Evolutionary conservation across 2,113 vertebrate genomes (phyloP), one percentile per base, ranked within the genome.

Genomic region (Pygoscelis adeliae): DNA sequence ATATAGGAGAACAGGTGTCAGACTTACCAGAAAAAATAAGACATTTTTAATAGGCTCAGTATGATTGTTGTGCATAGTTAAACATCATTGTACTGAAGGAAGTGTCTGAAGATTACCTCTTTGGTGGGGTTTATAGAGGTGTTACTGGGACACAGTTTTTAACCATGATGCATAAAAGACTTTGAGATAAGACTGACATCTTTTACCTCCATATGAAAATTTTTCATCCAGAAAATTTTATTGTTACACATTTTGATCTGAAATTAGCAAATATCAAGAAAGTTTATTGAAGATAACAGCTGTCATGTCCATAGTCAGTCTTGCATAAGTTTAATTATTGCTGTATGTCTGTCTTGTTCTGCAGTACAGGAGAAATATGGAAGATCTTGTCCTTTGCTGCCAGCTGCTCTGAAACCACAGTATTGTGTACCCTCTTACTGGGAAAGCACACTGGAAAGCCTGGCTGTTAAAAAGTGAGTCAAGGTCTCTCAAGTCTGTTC

Each of bases 191-290:
- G 73, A 67, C 44, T 0, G 0, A 73, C 1, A 1, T 14, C 29
- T 70, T 94, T 81, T 82, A 79, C 66, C 6, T 82, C 61, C 40
- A 32, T 52, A 44, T 89, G 80, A 87, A 42, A 42, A 42, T 42
- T 42, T 42, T 66, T 96, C 73, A 87, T 50, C 40, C 56, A 89
- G 82, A 91, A 93, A 72, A 79, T 17, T 47, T 74, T 46, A 34
- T 29, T 72, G 69, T 67, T 71, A 61, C 6, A 22, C 78, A 44
- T 79, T 96, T 93, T 95, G 47, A 69, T 91, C 40, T 93, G 77
- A 78, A 93, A 90, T 82, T 56, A 95, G 21, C 84, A 84, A 96
- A 87, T 89, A 90, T 38, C 52, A 89, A 61, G 53, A 23, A 90
- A 93, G 71, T 85, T 93, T 97, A 90, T 83, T 52, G 49, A 87